These are phyloP conservation scores for Ichneumoninae sp. DNA, from an alignment of 2,888 invertebrate species.

Conservation along the genomic window DNA sequence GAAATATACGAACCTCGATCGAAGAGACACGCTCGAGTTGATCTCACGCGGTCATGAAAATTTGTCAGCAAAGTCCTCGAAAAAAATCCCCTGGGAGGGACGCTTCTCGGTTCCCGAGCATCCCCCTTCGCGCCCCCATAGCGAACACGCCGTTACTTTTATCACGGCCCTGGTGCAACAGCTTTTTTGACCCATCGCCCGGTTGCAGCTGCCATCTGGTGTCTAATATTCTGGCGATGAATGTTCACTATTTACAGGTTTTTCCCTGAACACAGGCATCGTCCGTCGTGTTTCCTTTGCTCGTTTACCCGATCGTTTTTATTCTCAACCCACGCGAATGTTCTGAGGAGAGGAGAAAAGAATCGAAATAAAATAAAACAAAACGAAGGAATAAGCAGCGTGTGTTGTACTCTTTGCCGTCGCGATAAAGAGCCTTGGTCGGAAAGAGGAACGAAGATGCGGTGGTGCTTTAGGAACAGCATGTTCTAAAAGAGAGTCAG, in stretches of 20 bases:
- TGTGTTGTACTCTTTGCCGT: neutral
- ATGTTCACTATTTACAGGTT: conserved; percentile 80
- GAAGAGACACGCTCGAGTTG: neutral
- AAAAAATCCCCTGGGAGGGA: neutral
- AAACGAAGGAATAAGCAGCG: neutral
- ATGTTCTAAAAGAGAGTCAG: conserved; percentile 39
- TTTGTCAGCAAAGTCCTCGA: neutral
- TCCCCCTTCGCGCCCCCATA: conserved; percentile 60
- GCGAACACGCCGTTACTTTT: conserved; percentile 46
- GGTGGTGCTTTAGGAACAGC: conserved; percentile 59
- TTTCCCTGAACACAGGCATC: conserved; percentile 58
- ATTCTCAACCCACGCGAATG: conserved; percentile 14
- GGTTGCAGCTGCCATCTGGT: conserved; percentile 80
- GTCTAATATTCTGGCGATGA: conserved; percentile 80
- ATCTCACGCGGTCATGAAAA: neutral
- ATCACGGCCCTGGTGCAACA: conserved; percentile 77
- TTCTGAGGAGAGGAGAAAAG: neutral
- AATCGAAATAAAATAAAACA: neutral
- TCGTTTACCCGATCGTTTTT: neutral
- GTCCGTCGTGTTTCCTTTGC: conserved; percentile 25
- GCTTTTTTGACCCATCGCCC: conserved; percentile 74
- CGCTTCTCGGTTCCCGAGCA: neutral
- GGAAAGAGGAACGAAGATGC: conserved; percentile 46
- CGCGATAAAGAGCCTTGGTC: conserved; percentile 14
- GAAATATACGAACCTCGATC: neutral